Percentiles rank a stretch among this genome's conserved stretches.
phyloP scores from a whole-genome alignment of 2,113 vertebrate genomes.

The Brachyhypopomus occidentalis region DNA sequence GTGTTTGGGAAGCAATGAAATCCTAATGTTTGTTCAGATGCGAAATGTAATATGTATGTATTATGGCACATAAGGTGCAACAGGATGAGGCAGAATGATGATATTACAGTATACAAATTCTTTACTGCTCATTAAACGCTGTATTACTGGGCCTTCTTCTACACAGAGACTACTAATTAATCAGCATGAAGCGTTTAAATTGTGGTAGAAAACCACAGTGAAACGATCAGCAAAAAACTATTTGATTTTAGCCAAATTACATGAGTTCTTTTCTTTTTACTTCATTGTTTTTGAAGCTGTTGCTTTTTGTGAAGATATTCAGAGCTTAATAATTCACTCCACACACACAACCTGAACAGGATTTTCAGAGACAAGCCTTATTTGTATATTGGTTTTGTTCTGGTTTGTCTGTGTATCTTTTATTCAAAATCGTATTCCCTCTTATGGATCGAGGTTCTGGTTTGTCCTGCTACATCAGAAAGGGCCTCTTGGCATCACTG shows the following conservation, averaged over 20 bases:
- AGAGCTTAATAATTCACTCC: background rate
- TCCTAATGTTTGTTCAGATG: background rate
- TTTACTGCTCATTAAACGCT: background rate
- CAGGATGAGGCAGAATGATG: background rate
- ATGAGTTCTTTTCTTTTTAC: background rate
- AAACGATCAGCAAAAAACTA: background rate
- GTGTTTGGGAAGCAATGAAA: background rate
- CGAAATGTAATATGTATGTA: background rate
- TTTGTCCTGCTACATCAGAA: constrained; percentile 44
- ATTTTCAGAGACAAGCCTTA: constrained; percentile 5
- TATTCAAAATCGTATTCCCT: background rate
- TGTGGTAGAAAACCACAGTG: background rate
- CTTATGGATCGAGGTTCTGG: constrained; percentile 5
- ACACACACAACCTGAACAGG: background rate
- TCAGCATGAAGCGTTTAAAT: background rate
- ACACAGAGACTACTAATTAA: background rate
- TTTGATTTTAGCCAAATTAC: background rate
- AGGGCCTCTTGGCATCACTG: constrained; percentile 37
- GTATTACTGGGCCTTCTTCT: background rate
- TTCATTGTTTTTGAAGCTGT: constrained; percentile 7
- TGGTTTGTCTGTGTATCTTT: background rate
- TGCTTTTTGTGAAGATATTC: background rate
- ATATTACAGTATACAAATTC: constrained; percentile 6
- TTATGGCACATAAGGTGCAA: background rate
- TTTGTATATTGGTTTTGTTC: constrained; percentile 10